phyloP scores from a whole-genome alignment of 2,888 invertebrate genomes.

The Notocelia uddmanniana region DNA sequence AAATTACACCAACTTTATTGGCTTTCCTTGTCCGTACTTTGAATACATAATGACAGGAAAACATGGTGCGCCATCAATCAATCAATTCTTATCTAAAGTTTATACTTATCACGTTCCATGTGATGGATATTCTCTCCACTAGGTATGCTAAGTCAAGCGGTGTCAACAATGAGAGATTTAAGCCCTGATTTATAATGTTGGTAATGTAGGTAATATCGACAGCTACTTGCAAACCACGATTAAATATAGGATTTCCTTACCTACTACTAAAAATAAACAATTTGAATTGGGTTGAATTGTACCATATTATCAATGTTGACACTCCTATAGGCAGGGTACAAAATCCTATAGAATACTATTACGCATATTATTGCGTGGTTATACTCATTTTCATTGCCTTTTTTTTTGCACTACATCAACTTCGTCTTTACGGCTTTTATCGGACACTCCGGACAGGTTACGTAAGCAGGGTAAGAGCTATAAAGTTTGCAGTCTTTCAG shows the following conservation, averaged over 20 bases:
- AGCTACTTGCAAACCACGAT: constrained; percentile 2
- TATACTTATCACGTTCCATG: constrained; percentile 44
- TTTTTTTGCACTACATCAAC: background rate
- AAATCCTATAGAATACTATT: background rate
- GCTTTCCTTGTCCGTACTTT: constrained; percentile 54
- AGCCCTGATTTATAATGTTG: constrained; percentile 22
- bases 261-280: too few species aligned
- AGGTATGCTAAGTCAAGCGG: constrained; percentile 13
- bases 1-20: constrained; percentile 60
- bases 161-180: constrained; percentile 13
- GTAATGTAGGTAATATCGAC: background rate
- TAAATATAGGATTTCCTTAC: background rate
- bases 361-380: background rate
- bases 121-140: constrained; percentile 33
- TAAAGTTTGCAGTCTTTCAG: constrained; percentile 19
- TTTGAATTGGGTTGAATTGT: too few species aligned
- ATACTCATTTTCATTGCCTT: background rate
- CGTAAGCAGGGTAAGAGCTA: background rate
- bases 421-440: constrained; percentile 14
- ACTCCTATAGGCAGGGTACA: background rate
- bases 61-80: constrained; percentile 55
- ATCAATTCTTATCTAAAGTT: constrained; percentile 47
- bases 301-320: background rate
- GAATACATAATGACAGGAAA: constrained; percentile 57
- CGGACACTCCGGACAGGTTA: background rate